Evolutionary conservation across 1,140 invertebrate genomes (phyloP), one percentile per base, ranked within the genome.

Genomic region (Andrena cerasifolii): DNA sequence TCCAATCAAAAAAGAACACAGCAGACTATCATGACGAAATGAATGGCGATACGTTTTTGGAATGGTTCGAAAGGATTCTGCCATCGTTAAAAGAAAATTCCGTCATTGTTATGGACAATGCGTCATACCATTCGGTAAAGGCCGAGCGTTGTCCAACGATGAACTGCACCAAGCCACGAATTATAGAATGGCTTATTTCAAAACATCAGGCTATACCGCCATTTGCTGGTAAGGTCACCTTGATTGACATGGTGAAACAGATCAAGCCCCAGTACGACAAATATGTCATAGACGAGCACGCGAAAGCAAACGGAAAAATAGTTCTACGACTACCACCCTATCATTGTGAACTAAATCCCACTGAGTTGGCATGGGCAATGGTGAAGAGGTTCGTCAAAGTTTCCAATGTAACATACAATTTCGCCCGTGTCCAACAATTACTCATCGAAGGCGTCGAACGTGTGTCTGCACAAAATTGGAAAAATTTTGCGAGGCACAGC

Each of bases 31-130:
- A 71, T 8, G 43, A 71, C 18, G 56, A 49, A 4, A 61, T 71
- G 36, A 61, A 36, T n/a, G 26, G 56, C 5, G 56, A 71, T 3
- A 71, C 43, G 21, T 71, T 71, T 45, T 53, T 71, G 12, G 36
- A 70, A 31, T 70, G 26, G 45, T 71, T 47, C 12, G 16, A 59
- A 24, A 71, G 21, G 1, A 49, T 71, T 59, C 36, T 40, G 36
- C 36, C 36, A 40, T 40, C 36, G 10, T 10, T 40, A 40, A 40
- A 40, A 40, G 10, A 40, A 10, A 10, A 10, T 3, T 40, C 36
- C 36, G 36, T 40, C 4, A 10, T 40, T 3, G 36, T 40, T 5
- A 40, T 40, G 36, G 36, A 40, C 36, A 40, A 40, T 40, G 36
- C 36, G 10, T 10, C 36, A 10, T 40, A 40, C 36, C 36, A 40